phyloP scores from a whole-genome alignment of 2,888 invertebrate genomes.

The Meteorus colon region DNA sequence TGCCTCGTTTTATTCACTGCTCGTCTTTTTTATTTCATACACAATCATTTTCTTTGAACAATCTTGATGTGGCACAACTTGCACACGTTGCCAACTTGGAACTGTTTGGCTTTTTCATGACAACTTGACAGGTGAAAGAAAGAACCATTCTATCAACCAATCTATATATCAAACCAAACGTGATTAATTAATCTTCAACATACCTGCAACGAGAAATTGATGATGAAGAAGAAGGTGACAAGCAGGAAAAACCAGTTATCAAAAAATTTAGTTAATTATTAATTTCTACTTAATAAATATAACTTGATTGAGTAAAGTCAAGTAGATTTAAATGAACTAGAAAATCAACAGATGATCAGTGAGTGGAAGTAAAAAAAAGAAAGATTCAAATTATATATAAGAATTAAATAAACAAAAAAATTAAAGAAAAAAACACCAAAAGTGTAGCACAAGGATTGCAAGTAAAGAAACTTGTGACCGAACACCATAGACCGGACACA shows the following conservation, averaged over 20 bases:
- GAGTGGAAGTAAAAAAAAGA: neutral
- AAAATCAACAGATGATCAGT: too few relatives aligned
- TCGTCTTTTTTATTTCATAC: neutral
- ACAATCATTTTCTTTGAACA: constrained; percentile 2
- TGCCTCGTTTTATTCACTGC: constrained; percentile 1
- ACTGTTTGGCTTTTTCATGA: neutral
- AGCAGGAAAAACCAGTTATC: too few relatives aligned
- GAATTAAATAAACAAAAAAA: neutral
- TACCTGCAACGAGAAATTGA: too few relatives aligned
- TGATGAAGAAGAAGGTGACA: too few relatives aligned
- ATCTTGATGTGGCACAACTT: neutral
- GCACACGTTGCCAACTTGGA: neutral
- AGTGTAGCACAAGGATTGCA: neutral
- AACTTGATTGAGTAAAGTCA: too few relatives aligned
- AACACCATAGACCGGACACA: constrained; percentile 58
- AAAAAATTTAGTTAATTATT: too few relatives aligned
- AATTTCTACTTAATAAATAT: too few relatives aligned
- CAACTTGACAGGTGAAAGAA: neutral
- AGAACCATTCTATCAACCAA: neutral
- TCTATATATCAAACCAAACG: too few relatives aligned
- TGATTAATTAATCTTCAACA: too few relatives aligned
- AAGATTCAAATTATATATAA: neutral
- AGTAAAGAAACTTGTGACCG: neutral
- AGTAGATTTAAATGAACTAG: too few relatives aligned
- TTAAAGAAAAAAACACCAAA: neutral